Base-by-base conservation (phyloP, 2,797 vertebrate species). In the Spinus pinus region DNA sequence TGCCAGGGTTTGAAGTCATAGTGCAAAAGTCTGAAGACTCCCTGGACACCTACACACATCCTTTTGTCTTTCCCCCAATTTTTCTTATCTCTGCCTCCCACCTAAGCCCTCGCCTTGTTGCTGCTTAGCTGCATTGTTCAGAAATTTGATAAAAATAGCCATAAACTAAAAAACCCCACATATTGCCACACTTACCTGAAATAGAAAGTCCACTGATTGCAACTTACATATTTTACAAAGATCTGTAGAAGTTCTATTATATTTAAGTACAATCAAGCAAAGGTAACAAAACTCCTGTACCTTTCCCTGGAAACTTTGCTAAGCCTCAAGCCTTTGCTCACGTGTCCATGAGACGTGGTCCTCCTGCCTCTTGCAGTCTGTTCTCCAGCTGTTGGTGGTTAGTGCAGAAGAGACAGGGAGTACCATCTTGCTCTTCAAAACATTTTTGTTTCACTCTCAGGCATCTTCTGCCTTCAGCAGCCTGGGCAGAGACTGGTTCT, bases 311-410 rank as follows among this genome's bases (percentile, higher is more conserved):
- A 71, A 82, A 49, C 11, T 70, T 61, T 46, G 27, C 15, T 80
- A 12, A 82, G 31, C 41, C 41, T 42, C 41, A 79, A 70, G 74
- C 33, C 22, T 62, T 14, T 3, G 13, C 19, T 49, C 51, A 70
- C 0, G 0, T 9, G 1, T 60, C 74, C 37, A 8, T 5, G 41
- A 73, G 84, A 92, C 0, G 0, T 31, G 71, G 84, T 81, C 57
- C 44, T 60, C 39, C 65, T 51, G 54, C 66, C 44, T 73, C 50
- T 77, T 41, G 62, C 70, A 56, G 74, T 41, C 66, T 93, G 84
- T 14, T 86, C 78, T 89, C 84, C 93, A 94, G 94, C 87, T 94
- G 94, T 42, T 77, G 70, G 62, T 27, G 31, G 81, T 88, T 87
- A 80, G 35, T 9, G 31, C 19, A 71, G 44, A 78, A 86, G n/a